Evolutionary conservation across 2,888 invertebrate species (phyloP).

Genomic region (Melanostoma mellinum): DNA sequence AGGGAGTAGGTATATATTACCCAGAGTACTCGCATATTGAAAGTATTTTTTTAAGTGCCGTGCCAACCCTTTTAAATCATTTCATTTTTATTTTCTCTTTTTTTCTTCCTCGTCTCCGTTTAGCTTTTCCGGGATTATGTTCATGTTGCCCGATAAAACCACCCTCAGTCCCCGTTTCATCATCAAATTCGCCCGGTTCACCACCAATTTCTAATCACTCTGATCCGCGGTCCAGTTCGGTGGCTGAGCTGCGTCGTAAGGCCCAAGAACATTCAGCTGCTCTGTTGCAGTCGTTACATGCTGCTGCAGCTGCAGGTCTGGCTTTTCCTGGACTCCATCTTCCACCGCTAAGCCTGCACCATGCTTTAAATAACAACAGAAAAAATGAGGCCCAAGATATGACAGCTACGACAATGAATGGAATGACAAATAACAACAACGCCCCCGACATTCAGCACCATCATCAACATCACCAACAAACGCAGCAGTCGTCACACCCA

Average conservation of each 20-base stretch:
- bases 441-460: slow-evolving; percentile 61
- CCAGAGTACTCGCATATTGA: neutral
- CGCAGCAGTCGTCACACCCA: slow-evolving; percentile 69
- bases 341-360: slow-evolving; percentile 82
- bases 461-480: slow-evolving; percentile 55
- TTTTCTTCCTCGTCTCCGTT: slow-evolving; percentile 71
- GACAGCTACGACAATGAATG: slow-evolving; percentile 81
- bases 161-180: slow-evolving; percentile 79
- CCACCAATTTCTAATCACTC: slow-evolving; percentile 77
- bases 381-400: slow-evolving; percentile 81
- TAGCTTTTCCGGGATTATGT: slow-evolving; percentile 90
- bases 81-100: neutral
- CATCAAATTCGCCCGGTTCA: slow-evolving; percentile 79
- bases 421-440: slow-evolving; percentile 75
- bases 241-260: slow-evolving; percentile 94
- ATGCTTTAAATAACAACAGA: slow-evolving; percentile 76
- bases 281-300: slow-evolving; percentile 88
- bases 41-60: slow-evolving; percentile 2
- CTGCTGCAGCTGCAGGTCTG: slow-evolving; percentile 82
- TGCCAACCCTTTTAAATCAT: slow-evolving; percentile 44
- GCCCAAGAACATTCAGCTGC: slow-evolving; percentile 98
- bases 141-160: slow-evolving; percentile 91
- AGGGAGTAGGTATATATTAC: slow-evolving; percentile 20
- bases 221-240: slow-evolving; percentile 92
- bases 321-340: slow-evolving; percentile 83